Percentiles rank a stretch among this genome's conserved stretches.
Conservation (phyloP, 2,888 invertebrate species). For the Lissocephala sabroskyi region DNA sequence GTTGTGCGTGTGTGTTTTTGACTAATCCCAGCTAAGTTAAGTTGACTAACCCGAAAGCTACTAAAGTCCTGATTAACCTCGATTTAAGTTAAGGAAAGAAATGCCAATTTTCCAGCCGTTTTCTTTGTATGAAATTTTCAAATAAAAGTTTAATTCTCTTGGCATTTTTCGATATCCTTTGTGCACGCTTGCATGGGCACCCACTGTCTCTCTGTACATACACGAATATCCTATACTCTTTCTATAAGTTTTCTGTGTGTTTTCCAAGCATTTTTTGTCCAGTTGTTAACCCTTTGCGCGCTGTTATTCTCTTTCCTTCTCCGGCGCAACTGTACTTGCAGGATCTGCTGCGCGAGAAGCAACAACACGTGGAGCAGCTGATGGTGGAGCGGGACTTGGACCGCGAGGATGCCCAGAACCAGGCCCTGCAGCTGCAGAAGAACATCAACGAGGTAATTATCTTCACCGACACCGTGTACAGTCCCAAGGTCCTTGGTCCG, state of each 20-base stretch:
- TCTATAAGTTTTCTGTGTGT: background rate
- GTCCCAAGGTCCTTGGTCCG: constrained; percentile 55
- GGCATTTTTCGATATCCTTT: too few species aligned
- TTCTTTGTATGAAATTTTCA: too few species aligned
- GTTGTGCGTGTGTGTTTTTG: too few species aligned
- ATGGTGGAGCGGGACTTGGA: constrained; percentile 93
- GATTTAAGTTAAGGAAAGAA: too few species aligned
- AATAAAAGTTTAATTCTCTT: too few species aligned
- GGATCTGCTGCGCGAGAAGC: constrained; percentile 94
- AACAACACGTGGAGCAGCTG: constrained; percentile 93
- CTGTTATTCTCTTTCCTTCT: constrained; percentile 5
- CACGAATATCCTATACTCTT: background rate
- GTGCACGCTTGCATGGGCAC: too few species aligned
- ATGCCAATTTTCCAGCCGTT: too few species aligned
- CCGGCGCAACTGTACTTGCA: constrained; percentile 67
- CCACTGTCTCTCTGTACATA: too few species aligned
- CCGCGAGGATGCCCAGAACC: constrained; percentile 88
- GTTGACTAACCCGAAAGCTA: too few species aligned
- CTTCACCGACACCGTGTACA: constrained; percentile 66
- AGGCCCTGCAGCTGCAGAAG: constrained; percentile 73
- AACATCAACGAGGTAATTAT: constrained; percentile 72
- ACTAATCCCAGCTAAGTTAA: too few species aligned
- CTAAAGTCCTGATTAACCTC: too few species aligned
- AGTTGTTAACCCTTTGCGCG: constrained; percentile 1
- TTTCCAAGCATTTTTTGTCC: background rate